Conservation (phyloP, 2,113 vertebrate species). For the Silurus meridionalis region DNA sequence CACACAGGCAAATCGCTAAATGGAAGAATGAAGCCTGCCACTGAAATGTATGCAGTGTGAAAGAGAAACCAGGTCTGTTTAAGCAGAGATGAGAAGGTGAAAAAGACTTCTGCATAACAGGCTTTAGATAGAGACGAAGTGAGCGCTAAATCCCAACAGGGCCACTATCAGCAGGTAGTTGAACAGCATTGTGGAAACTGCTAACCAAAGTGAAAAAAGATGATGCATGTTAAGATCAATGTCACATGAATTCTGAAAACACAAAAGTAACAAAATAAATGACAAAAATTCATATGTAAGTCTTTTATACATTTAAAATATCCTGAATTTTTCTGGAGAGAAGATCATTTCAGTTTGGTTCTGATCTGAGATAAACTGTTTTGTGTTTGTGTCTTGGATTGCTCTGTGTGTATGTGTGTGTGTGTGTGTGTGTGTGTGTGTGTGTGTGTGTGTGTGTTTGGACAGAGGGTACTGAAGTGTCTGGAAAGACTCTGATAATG, state of each 20-base stretch:
- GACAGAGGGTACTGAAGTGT: not conserved
- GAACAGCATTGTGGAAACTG: not conserved
- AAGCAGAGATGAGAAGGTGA: not conserved
- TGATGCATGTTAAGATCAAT: not conserved
- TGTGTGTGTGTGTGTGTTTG: slow-evolving; percentile 19
- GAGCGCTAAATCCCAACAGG: not conserved
- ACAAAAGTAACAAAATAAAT: not conserved
- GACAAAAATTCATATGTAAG: not conserved
- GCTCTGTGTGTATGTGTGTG: not conserved
- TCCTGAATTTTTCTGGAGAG: not conserved
- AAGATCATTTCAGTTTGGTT: not conserved
- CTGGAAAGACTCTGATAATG: slow-evolving; percentile 37
- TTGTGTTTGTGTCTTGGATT: not conserved
- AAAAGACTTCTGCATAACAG: not conserved
- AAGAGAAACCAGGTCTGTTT: not conserved
- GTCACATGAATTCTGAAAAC: not conserved
- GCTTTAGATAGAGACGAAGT: not conserved
- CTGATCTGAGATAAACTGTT: not conserved
- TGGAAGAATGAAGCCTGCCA: not conserved
- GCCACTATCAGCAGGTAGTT: not conserved
- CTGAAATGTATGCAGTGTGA: not conserved
- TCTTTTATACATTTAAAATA: not conserved
- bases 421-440: not conserved
- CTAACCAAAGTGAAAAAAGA: not conserved
- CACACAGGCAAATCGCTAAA: not conserved